Evolutionary conservation across 2,113 vertebrate species (phyloP), one percentile per base, ranked within the genome.

Genomic region (Cottus gobio): DNA sequence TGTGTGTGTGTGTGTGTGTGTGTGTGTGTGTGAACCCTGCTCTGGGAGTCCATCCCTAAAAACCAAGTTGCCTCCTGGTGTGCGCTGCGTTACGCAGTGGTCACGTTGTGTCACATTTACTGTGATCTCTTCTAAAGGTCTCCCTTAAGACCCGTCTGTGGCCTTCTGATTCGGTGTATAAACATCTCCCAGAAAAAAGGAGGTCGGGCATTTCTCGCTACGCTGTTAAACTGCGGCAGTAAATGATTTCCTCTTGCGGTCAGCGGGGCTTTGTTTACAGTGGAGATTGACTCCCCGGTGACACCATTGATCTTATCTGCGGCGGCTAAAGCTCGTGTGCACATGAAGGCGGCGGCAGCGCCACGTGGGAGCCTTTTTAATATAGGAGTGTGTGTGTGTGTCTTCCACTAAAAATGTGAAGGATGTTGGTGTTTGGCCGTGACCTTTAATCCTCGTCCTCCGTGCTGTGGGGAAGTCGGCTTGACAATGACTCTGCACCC

Each of bases 211-310:
- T 79, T 90, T 84, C 71, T 54, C 50, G n/a, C 73, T 52, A 71
- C 90, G 82, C 83, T 87, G 67, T 87, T 81, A 73, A 77, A 71
- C 36, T 68, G 77, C 78, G 31, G 61, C 80, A 80, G 82, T 80
- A 85, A 90, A 89, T 85, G 0, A 80, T 82, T 93, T 93, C 91
- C 91, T 80, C 62, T 74, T 60, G 75, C 0, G 60, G 77, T 76
- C 75, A 31, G 72, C 8, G 18, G 66, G 65, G 60, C 76, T 90
- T 87, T 85, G 87, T 91, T 92, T 89, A 85, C 75, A 66, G 67
- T 73, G 76, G 81, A 77, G 84, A 79, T 77, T 11, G 84, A 60
- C 80, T 89, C 87, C 82, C 90, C 46, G 61, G 62, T 80, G 79
- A 71, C 81, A 50, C 75, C 30, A 30, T 31, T 37, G 85, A 85